These are phyloP conservation scores for Gnatocerus cornutus DNA, from an alignment of 2,888 invertebrate species.

Conservation along the genomic window DNA sequence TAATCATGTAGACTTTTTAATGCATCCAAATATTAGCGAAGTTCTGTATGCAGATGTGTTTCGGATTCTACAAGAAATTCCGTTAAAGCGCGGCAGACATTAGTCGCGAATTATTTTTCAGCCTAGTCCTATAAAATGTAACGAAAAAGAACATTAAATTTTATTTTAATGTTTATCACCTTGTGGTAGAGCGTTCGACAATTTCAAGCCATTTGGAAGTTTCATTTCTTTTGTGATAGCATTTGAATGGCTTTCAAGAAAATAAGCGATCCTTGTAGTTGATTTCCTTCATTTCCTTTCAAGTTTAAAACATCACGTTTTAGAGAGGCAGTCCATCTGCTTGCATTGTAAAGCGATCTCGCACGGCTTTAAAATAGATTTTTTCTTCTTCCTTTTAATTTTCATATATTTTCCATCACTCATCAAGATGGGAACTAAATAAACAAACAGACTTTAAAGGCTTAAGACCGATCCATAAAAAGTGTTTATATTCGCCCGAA, in stretches of 20 bases:
- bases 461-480: neutral
- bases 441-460: slow-evolving; percentile 1
- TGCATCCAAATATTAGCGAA: neutral
- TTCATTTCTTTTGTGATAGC: slow-evolving; percentile 41
- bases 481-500: neutral
- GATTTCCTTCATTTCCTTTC: slow-evolving; percentile 37
- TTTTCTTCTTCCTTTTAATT: slow-evolving; percentile 16
- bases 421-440: neutral
- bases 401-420: slow-evolving; percentile 3
- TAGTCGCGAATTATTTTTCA: neutral
- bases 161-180: slow-evolving; percentile 39
- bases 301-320: slow-evolving; percentile 33
- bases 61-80: neutral
- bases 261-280: slow-evolving; percentile 34
- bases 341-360: slow-evolving; percentile 29
- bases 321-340: slow-evolving; percentile 35
- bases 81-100: neutral
- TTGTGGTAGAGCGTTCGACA: slow-evolving; percentile 30
- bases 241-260: slow-evolving; percentile 37
- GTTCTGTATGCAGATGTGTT: neutral
- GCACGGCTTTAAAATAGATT: slow-evolving; percentile 22
- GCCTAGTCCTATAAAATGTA: neutral
- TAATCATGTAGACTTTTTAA: slow-evolving; percentile 22
- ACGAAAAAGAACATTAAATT: slow-evolving; percentile 25
- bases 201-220: slow-evolving; percentile 27